Conservation (phyloP, 2,113 vertebrate species). For the Alectura lathami region DNA sequence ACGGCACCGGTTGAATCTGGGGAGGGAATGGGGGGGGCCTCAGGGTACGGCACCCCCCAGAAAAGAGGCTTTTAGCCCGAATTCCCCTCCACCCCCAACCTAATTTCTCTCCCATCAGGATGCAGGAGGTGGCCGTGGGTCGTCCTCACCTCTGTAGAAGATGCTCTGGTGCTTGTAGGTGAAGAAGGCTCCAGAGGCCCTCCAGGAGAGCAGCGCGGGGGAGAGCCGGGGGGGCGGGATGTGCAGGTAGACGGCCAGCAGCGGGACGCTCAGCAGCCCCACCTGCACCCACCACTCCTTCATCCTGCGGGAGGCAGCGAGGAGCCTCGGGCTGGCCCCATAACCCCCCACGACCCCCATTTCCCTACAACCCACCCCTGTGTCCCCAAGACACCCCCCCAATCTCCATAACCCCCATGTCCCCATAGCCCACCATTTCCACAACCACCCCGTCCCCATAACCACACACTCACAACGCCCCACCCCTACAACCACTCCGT, state of each 20-base stretch:
- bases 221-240: slow-evolving; percentile 89
- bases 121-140: fast-evolving
- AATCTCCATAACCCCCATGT: fast-evolving
- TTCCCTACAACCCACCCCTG: not conserved
- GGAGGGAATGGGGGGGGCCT: not conserved
- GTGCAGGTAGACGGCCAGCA: slow-evolving; percentile 90
- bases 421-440: not conserved
- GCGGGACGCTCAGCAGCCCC: slow-evolving; percentile 84
- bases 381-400: too few species aligned
- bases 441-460: not conserved
- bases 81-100: fast-evolving
- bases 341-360: fast-evolving
- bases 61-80: not conserved
- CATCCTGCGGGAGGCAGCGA: slow-evolving; percentile 71
- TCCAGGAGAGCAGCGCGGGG: slow-evolving; percentile 86
- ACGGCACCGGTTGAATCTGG: slow-evolving; percentile 86
- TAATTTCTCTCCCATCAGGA: not conserved
- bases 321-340: fast-evolving
- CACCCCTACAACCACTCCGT: not conserved
- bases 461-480: not conserved
- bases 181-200: slow-evolving; percentile 80
- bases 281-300: slow-evolving; percentile 94
- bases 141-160: slow-evolving; percentile 88
- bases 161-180: slow-evolving; percentile 83
- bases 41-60: not conserved